Percentiles rank a stretch among this genome's conserved stretches.
Evolutionary conservation across 2,113 vertebrate species (phyloP).

Genomic region (Pandion haliaetus): DNA sequence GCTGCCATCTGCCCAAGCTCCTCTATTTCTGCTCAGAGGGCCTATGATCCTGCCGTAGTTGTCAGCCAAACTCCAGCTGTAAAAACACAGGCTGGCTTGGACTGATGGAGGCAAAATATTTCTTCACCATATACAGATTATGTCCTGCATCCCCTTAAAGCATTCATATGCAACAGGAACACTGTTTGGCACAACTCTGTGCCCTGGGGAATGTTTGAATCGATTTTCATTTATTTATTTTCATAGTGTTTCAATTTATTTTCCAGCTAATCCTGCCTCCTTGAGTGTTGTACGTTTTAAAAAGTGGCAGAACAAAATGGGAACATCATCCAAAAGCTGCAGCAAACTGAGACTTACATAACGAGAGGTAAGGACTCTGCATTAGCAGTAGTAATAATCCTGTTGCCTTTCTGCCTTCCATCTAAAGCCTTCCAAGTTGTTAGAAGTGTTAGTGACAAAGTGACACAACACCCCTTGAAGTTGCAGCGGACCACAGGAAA

Average conservation of each 20-base stretch:
- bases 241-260: neutral
- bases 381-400: neutral
- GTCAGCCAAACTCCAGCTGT: conserved; percentile 34
- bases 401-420: neutral
- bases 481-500: neutral
- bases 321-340: neutral
- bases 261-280: neutral
- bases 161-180: neutral
- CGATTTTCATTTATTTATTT: neutral
- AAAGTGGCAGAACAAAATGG: neutral
- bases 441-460: neutral
- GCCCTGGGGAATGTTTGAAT: neutral
- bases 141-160: neutral
- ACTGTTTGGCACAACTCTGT: neutral
- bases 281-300: neutral
- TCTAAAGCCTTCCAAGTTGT: neutral
- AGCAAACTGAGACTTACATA: fast-evolving
- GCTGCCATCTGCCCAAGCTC: conserved; percentile 8
- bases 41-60: neutral
- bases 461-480: neutral
- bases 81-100: conserved; percentile 34
- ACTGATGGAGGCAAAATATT: neutral
- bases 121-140: neutral
- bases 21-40: neutral
- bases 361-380: neutral